A percentile compares a stretch with the other conserved stretches of the same genome.
phyloP scores from a whole-genome alignment of 2,797 vertebrate genomes.

The Tolypeutes matacus region DNA sequence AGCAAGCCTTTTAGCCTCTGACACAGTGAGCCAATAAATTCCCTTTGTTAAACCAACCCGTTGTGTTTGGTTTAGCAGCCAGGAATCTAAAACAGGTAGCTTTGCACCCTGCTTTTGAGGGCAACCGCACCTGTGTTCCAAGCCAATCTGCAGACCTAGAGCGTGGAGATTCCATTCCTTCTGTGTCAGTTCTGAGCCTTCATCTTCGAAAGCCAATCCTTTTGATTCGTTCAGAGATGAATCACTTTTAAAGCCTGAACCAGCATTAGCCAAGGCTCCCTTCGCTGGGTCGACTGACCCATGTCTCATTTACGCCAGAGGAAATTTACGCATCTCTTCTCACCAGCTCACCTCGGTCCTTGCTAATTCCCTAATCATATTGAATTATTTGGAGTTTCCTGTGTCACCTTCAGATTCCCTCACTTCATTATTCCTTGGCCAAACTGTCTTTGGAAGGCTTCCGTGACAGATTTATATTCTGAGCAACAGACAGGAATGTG shows the following conservation, averaged over 20 bases:
- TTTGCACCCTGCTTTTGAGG: neutral
- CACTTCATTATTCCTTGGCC: constrained; percentile 89
- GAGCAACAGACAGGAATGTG: constrained; percentile 91
- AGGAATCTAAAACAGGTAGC: no score
- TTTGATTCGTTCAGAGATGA: constrained; percentile 61
- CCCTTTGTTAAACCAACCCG: no score
- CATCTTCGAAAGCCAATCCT: constrained; percentile 45
- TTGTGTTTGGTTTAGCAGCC: neutral
- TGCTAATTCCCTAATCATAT: constrained; percentile 87
- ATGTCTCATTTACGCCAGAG: neutral
- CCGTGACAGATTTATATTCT: constrained; percentile 91
- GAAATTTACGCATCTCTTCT: constrained; percentile 79
- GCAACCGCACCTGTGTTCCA: accelerated
- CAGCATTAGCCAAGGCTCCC: neutral
- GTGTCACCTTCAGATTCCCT: constrained; percentile 87
- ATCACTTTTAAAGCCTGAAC: constrained; percentile 29
- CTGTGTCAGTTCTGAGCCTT: constrained; percentile 15
- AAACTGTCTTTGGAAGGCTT: constrained; percentile 88
- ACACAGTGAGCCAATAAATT: no score
- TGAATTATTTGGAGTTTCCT: constrained; percentile 86
- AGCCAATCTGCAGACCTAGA: neutral
- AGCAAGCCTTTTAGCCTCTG: no score
- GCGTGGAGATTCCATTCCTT: neutral
- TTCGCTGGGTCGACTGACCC: neutral
- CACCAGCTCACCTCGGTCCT: constrained; percentile 67